These are phyloP conservation scores for Amorpha juglandis DNA, from an alignment of 2,888 invertebrate species.

Conservation along the genomic window DNA sequence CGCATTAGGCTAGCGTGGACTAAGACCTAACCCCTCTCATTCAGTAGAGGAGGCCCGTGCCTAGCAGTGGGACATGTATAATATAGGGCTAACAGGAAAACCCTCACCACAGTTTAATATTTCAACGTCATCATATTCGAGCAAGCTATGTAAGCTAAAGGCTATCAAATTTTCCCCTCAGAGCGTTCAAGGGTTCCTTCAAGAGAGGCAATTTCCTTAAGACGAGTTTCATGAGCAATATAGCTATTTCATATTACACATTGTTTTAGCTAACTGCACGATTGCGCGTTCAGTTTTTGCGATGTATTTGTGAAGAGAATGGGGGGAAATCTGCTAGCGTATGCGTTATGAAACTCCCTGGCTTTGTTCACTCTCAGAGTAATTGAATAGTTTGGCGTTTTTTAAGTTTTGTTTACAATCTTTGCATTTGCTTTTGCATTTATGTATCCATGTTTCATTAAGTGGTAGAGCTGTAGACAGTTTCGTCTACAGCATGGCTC, in stretches of 20 bases:
- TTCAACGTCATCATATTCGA: slow-evolving; percentile 55
- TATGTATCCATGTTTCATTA: no score
- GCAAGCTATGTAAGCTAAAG: slow-evolving; percentile 65
- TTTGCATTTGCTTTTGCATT: no score
- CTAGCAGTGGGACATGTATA: no score
- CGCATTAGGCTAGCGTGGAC: no score
- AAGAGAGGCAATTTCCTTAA: slow-evolving; percentile 79
- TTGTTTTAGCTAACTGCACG: slow-evolving; percentile 61
- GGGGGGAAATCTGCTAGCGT: neutral
- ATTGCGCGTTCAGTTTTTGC: slow-evolving; percentile 57
- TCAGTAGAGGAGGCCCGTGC: no score
- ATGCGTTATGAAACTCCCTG: neutral
- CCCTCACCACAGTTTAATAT: slow-evolving; percentile 44
- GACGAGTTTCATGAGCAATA: slow-evolving; percentile 79
- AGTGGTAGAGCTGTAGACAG: no score
- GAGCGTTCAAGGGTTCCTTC: slow-evolving; percentile 67
- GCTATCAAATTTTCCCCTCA: slow-evolving; percentile 77
- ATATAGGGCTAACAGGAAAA: no score
- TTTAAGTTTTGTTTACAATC: neutral
- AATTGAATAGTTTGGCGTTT: neutral
- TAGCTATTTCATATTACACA: slow-evolving; percentile 69
- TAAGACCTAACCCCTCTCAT: no score
- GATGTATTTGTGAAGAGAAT: slow-evolving; percentile 26
- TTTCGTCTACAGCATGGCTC: no score
- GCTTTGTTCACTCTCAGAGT: neutral